These are phyloP conservation scores for Syrphus vitripennis DNA, from an alignment of 2,888 invertebrate genomes.

Conservation along the genomic window DNA sequence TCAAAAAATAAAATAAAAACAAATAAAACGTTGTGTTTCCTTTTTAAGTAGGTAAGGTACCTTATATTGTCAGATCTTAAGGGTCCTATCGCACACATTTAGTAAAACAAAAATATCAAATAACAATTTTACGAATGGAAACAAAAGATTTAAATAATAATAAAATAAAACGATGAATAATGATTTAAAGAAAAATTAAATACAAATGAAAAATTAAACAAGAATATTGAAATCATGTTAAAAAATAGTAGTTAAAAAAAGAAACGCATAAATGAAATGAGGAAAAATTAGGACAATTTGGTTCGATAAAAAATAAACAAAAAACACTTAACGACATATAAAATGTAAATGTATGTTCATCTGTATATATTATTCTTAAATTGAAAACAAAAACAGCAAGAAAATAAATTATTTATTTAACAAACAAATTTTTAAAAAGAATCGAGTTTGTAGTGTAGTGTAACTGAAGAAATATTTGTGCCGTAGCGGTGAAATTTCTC, in stretches of 20 bases:
- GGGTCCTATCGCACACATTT: constrained; percentile 56
- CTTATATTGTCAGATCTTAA: constrained; percentile 31
- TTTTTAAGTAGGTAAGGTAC: constrained; percentile 47
- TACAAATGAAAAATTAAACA: constrained; percentile 48
- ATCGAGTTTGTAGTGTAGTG: constrained; percentile 33
- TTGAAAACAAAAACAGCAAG: constrained; percentile 22
- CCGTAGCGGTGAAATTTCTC: neutral
- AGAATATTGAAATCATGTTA: constrained; percentile 72
- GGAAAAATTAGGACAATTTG: constrained; percentile 59
- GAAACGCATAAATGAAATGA: constrained; percentile 46
- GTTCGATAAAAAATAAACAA: constrained; percentile 50
- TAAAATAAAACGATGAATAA: constrained; percentile 69
- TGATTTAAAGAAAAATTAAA: constrained; percentile 45
- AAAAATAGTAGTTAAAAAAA: constrained; percentile 69
- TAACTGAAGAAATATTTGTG: constrained; percentile 18
- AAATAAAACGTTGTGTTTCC: constrained; percentile 47
- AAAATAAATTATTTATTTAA: constrained; percentile 16
- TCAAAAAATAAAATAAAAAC: neutral
- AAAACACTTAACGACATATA: constrained; percentile 42
- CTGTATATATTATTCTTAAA: constrained; percentile 57
- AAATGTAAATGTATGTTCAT: constrained; percentile 27
- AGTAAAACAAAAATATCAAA: constrained; percentile 74
- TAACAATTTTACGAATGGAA: constrained; percentile 62
- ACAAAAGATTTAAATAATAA: constrained; percentile 58
- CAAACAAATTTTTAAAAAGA: constrained; percentile 1